phyloP scores from a whole-genome alignment of 2,888 invertebrate species.

The Rotaria magnacalcarata region DNA sequence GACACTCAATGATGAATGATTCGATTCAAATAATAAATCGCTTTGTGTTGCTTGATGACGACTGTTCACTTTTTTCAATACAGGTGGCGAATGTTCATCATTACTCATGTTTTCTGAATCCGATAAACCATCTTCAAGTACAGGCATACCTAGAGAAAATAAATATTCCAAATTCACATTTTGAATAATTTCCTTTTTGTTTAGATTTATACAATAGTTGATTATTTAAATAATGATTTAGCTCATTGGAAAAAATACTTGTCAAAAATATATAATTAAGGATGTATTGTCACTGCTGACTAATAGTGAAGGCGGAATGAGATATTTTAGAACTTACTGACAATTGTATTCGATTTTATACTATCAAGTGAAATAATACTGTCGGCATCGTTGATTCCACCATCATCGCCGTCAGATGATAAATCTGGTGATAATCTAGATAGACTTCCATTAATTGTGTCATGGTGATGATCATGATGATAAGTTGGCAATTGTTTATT shows the following conservation, averaged over 20 bases:
- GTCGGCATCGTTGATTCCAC: neutral
- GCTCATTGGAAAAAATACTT: too few relatives aligned
- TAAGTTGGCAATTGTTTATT: neutral
- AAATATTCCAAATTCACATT: neutral
- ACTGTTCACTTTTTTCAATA: neutral
- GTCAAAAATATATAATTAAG: too few relatives aligned
- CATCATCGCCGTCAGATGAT: slow-evolving; percentile 15
- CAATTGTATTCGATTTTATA: neutral
- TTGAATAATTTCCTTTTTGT: too few relatives aligned
- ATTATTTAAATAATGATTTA: too few relatives aligned
- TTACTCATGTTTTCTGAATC: neutral
- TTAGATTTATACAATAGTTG: too few relatives aligned
- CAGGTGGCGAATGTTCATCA: neutral
- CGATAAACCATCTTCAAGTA: slow-evolving; percentile 27
- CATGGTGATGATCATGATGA: neutral
- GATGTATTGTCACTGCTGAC: too few relatives aligned
- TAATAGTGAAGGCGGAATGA: too few relatives aligned
- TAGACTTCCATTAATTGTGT: slow-evolving; percentile 14
- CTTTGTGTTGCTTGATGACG: slow-evolving; percentile 29
- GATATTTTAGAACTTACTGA: neutral
- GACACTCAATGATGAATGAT: neutral
- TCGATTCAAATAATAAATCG: neutral
- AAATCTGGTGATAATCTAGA: slow-evolving; percentile 18
- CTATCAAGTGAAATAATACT: slow-evolving; percentile 28
- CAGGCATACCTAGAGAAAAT: neutral